Evolutionary conservation across 2,113 vertebrate genomes (phyloP), one percentile per base, ranked within the genome.

Genomic region (Pheucticus melanocephalus): DNA sequence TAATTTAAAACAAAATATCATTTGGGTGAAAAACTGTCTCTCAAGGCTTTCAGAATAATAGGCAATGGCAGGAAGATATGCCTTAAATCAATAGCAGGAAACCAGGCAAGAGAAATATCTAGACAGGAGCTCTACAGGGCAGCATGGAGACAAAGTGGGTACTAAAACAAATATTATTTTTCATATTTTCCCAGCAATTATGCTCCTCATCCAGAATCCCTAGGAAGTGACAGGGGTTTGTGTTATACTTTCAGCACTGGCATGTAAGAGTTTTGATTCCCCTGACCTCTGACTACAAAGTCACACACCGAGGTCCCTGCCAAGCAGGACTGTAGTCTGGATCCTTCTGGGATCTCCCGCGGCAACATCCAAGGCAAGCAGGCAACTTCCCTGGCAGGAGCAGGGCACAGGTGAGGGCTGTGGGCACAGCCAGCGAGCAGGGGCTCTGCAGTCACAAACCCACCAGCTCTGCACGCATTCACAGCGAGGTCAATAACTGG

Each of bases 81-180:
- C 35, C 35, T 89, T 92, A 57, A 69, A 86, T 90, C 81, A 91
- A 79, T 13, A 87, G 53, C 71, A 88, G 54, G 60, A 94, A 95
- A n/a, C 25, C 65, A 73, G 39, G 48, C 71, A 88, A 81, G 44
- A 53, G 33, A 78, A 88, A 12, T 35, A 89, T 2, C 66, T 57
- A 53, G 53, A 28, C 53, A 90, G 31, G 11, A 86, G 77, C 40
- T 70, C 65, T 77, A 48, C 56, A 71, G 35, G 14, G 35, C 88
- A 94, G 37, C 44, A 44, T 2, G 17, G 86, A 93, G 76, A 66
- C 40, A 86, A 81, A 70, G 63, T 8, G 47, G 44, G n/a, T 42
- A 25, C 78, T 69, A 66, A 83, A 83, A 11, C 47, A 69, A 70
- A 22, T 45, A 79, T 33, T 92, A 86, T 83, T 83, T 73, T 73